Conservation (phyloP, 1,140 invertebrate genomes). For the Danaus melanippus region DNA sequence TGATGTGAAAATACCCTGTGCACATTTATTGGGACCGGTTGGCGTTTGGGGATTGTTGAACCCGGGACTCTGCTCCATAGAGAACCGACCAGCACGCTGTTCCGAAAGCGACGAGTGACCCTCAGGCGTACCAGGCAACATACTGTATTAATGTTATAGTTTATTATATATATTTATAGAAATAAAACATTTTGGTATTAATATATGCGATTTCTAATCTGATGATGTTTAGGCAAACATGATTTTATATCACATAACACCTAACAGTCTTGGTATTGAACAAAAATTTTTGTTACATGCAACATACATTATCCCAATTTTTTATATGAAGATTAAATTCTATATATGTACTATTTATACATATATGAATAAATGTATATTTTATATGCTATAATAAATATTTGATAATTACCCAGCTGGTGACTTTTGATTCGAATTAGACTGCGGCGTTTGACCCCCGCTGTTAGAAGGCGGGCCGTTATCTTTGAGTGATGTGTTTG, state of each 20-base stretch:
- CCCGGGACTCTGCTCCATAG: slow-evolving; percentile 67
- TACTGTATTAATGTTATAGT: slow-evolving; percentile 32
- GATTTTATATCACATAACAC: no score
- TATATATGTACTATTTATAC: no score
- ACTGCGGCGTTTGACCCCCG: slow-evolving; percentile 60
- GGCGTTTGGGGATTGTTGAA: slow-evolving; percentile 70
- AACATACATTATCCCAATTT: no score
- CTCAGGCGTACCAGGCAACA: slow-evolving; percentile 71
- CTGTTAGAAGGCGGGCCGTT: slow-evolving; percentile 68
- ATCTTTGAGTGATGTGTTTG: slow-evolving; percentile 91
- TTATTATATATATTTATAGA: no score
- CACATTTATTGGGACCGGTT: slow-evolving; percentile 39
- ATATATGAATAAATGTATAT: no score
- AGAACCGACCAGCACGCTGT: slow-evolving; percentile 61
- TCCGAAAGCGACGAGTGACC: slow-evolving; percentile 55
- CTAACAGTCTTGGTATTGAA: no score
- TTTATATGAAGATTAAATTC: no score
- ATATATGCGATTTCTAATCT: no score
- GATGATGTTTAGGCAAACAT: no score
- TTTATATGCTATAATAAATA: no score
- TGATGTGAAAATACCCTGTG: slow-evolving; percentile 28
- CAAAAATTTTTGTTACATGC: no score
- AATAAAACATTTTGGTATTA: no score
- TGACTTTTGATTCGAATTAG: slow-evolving; percentile 71
- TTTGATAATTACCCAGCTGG: slow-evolving; percentile 72